A percentile compares a stretch with the other conserved stretches of the same genome.
phyloP scores from a whole-genome alignment of 2,113 vertebrate species.

The Parus major region DNA sequence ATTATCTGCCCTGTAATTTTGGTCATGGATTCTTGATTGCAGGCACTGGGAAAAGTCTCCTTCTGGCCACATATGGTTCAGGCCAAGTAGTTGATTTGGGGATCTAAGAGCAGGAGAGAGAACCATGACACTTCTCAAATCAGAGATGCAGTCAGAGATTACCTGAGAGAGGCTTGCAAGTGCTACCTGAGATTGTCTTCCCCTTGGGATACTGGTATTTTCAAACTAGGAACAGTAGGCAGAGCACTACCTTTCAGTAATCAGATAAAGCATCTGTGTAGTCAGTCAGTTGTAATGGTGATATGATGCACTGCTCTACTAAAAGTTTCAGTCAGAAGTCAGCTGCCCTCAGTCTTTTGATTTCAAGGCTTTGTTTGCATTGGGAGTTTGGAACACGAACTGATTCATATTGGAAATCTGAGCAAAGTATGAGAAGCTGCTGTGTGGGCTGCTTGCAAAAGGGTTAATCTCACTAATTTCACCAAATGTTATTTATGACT shows the following conservation, averaged over 20 bases:
- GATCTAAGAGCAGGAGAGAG: not conserved
- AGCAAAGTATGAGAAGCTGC: not conserved
- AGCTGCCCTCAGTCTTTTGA: not conserved
- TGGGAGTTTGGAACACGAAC: not conserved
- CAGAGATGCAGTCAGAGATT: not conserved
- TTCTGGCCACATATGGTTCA: not conserved
- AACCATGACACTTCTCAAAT: not conserved
- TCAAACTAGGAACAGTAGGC: not conserved
- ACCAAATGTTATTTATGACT: not conserved
- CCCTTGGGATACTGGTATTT: not conserved
- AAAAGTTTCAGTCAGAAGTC: not conserved
- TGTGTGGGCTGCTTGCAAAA: not conserved
- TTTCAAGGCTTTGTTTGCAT: not conserved
- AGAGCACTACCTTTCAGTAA: not conserved
- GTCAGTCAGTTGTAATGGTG: not conserved
- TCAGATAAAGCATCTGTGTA: not conserved
- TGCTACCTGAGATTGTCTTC: not conserved
- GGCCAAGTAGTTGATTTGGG: not conserved
- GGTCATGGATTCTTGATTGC: not conserved
- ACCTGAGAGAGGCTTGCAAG: not conserved
- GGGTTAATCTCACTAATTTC: not conserved
- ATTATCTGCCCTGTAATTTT: not conserved
- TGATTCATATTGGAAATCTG: fast-evolving
- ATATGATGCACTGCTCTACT: not conserved
- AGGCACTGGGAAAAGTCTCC: not conserved